Conservation (phyloP, 2,797 vertebrate genomes). For the Cottoperca gobio region DNA sequence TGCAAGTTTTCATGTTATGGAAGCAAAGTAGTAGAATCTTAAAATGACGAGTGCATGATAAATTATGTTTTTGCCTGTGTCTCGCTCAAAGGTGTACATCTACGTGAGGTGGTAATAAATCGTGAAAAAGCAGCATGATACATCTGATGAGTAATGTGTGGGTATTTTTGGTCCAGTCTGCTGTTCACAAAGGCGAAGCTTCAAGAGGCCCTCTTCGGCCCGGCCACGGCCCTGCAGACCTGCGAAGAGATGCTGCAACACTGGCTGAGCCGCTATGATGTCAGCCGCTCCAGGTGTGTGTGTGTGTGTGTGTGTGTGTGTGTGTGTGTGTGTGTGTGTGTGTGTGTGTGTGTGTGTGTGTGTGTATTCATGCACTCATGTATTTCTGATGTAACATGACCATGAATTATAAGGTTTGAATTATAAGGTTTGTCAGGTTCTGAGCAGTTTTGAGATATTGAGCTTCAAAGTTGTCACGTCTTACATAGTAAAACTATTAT, state of each 20-base stretch:
- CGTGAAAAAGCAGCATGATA: background rate
- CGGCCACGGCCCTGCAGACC: constrained; percentile 90
- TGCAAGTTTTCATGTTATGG: too few species aligned
- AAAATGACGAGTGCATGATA: too few species aligned
- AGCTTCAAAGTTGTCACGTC: background rate
- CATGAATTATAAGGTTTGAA: too few species aligned
- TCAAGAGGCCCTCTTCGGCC: constrained; percentile 89
- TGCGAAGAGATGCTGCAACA: constrained; percentile 92
- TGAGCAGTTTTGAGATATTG: background rate
- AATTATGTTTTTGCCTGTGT: too few species aligned
- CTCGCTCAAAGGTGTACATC: too few species aligned
- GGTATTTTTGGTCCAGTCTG: constrained; percentile 82
- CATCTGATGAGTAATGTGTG: background rate
- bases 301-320: constrained; percentile 9
- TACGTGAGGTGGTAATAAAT: background rate
- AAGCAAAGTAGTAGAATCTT: too few species aligned
- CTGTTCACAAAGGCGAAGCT: constrained; percentile 97
- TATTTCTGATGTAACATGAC: background rate
- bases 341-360: constrained; percentile 38
- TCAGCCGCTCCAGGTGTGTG: constrained; percentile 87
- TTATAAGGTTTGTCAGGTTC: too few species aligned
- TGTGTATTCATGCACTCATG: background rate
- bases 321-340: constrained; percentile 55
- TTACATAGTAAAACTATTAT: background rate
- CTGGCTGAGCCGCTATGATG: constrained; percentile 91